phyloP scores from a whole-genome alignment of 1,140 invertebrate genomes.

The Drosophila pandora region DNA sequence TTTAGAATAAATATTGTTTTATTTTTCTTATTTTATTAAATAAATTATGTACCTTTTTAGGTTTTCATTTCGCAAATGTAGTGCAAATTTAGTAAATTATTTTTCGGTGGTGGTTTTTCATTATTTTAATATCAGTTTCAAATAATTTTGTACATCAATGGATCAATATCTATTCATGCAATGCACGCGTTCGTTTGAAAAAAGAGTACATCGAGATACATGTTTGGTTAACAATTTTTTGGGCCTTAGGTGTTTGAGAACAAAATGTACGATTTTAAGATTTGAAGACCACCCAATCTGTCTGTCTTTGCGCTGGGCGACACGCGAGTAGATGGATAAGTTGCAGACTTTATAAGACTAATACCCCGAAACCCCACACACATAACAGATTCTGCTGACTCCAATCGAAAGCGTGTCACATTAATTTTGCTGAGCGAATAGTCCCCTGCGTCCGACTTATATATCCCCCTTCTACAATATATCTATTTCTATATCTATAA shows the following conservation, averaged over 20 bases:
- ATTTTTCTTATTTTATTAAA: background rate
- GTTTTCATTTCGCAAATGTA: conserved; percentile 28
- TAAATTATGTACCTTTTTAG: background rate
- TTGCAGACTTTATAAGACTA: conserved; percentile 27
- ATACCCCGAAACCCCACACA: conserved; percentile 18
- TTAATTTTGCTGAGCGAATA: conserved; percentile 84
- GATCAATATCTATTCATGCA: conserved; percentile 28
- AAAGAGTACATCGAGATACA: conserved; percentile 37
- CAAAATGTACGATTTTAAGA: conserved; percentile 29
- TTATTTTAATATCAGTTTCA: background rate
- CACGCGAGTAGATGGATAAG: conserved; percentile 78
- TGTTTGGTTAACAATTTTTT: conserved; percentile 43
- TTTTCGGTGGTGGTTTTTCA: conserved; percentile 42
- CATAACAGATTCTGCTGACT: conserved; percentile 44
- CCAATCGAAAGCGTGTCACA: conserved; percentile 83
- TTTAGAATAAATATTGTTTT: background rate
- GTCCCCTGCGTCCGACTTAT: conserved; percentile 73
- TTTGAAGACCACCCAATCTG: conserved; percentile 56
- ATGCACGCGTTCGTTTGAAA: conserved; percentile 66
- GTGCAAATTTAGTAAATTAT: conserved; percentile 17
- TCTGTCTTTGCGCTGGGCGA: conserved; percentile 81
- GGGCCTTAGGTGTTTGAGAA: conserved; percentile 62
- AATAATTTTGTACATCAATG: conserved; percentile 11
- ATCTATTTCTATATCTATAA: conserved; percentile 33
- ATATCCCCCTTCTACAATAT: conserved; percentile 18